Base-by-base conservation (phyloP, 2,888 invertebrate genomes). In the Graphium colonna region DNA sequence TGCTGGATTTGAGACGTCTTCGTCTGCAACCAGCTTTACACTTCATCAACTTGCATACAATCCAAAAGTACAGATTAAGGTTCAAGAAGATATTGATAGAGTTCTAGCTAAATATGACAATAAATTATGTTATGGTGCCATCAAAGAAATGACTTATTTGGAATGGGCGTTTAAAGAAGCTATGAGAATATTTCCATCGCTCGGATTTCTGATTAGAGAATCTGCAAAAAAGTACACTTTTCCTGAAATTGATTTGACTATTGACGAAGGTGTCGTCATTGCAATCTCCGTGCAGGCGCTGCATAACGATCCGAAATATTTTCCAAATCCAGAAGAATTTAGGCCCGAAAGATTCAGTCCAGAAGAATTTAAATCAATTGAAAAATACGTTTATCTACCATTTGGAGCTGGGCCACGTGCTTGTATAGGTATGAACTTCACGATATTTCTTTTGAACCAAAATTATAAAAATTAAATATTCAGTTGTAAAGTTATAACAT, bases 1-100 rank as follows among this genome's bases (percentile, higher is more conserved):
- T n/a, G n/a, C n/a, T n/a, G n/a, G n/a, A n/a, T n/a, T n/a, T n/a
- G n/a, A n/a, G n/a, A n/a, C n/a, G n/a, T n/a, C n/a, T n/a, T n/a
- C n/a, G n/a, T n/a, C n/a, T n/a, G n/a, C n/a, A n/a, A n/a, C n/a
- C n/a, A n/a, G n/a, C n/a, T n/a, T 49, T 21, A 59, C 59, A 8
- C 36, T 59, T 31, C 74, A 73, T 51, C 62, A 68, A 42, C 61
- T 78, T 1, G 75, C 77, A 0, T 59, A 63, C 7, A 62, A 75
- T 54, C 67, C 67, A 8, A 60, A 66, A 3, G 57, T 71, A 1
- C 76, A 76, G 51, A 57, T 59, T 13, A 69, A 56, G 51, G 59
- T 70, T 1, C 64, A n/a, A n/a, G n/a, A n/a, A n/a, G n/a, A n/a
- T n/a, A n/a, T n/a, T n/a, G n/a, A n/a, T n/a, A n/a, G n/a, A n/a